Evolutionary conservation across 1,140 invertebrate species (phyloP).

Genomic region (Pseudomyrmex concolor): DNA sequence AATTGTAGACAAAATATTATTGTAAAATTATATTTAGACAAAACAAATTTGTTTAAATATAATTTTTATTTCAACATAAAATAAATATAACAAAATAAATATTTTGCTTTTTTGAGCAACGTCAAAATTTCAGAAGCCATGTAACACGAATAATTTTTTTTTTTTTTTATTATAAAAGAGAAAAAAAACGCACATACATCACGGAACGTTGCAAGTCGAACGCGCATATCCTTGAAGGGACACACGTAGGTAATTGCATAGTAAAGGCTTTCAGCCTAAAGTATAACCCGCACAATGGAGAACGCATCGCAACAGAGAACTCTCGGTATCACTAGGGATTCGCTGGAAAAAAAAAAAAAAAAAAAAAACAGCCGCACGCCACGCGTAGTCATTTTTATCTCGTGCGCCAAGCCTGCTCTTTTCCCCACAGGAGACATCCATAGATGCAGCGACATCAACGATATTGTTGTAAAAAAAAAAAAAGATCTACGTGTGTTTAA

Average conservation of each 20-base stretch:
- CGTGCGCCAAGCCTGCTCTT: constrained; percentile 18
- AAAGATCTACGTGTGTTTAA: not conserved
- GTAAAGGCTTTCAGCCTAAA: constrained; percentile 49
- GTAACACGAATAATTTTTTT: not conserved
- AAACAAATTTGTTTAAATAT: no score
- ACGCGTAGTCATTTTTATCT: constrained; percentile 52
- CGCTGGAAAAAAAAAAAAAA: constrained; percentile 43
- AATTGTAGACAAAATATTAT: not conserved
- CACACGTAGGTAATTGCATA: constrained; percentile 49
- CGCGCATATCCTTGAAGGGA: constrained; percentile 30
- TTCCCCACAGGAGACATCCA: constrained; percentile 39
- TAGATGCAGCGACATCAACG: constrained; percentile 1
- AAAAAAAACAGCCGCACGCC: constrained; percentile 39
- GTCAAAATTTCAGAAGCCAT: not conserved
- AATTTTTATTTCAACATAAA: no score
- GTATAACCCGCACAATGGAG: constrained; percentile 42
- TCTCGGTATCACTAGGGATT: constrained; percentile 50
- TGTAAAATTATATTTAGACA: not conserved
- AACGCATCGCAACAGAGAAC: constrained; percentile 46
- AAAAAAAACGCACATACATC: not conserved
- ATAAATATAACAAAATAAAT: no score
- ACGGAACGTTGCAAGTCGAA: not conserved
- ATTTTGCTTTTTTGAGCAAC: no score
- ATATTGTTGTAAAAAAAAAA: not conserved
- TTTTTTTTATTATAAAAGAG: not conserved